Evolutionary conservation across 2,113 vertebrate species (phyloP), one percentile per base, ranked within the genome.

Genomic region (Nycticorax nycticorax): DNA sequence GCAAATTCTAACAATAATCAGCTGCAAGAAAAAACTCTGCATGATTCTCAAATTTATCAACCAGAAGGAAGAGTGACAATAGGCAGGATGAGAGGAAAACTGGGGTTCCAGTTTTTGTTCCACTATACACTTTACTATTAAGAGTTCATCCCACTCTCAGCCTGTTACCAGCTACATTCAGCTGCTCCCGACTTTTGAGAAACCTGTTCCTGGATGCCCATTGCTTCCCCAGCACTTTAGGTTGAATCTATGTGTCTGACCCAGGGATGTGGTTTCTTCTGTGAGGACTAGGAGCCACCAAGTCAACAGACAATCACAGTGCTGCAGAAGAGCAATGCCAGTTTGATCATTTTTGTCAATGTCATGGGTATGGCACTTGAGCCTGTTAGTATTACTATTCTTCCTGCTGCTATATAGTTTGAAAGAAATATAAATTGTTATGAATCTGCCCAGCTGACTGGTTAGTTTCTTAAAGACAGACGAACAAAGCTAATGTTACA

Each of bases 1-100:
- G 63, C 77, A 90, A 88, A 78, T 69, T 88, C 68, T 89, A 43
- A 57, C 32, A 82, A 50, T 69, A 55, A 69, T 81, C 72, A 94
- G 17, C 26, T 45, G 28, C 53, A 80, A 62, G 37, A 77, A 39
- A 85, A 82, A 33, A 9, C 30, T 66, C 60, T 37, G 27, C 14
- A 24, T 22, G 21, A 73, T n/a, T 90, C 74, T 82, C 64, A 57
- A 88, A 81, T 53, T 35, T 64, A 72, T 27, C 66, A 79, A 3
- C 39, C 30, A 41, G 4, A 84, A 37, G 21, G 19, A 82, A 59
- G 66, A 52, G 24, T 37, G 47, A 90, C 24, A 77, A 88, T 41
- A 80, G n/a, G 60, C 23, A 66, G 19, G 26, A 80, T 60, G 53
- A 84, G 24, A 81, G 24, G 12, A 68, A 71, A 89, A 90, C 6